These are phyloP conservation scores for Catagonus wagneri DNA, from an alignment of 2,113 vertebrate genomes.

Conservation along the genomic window DNA sequence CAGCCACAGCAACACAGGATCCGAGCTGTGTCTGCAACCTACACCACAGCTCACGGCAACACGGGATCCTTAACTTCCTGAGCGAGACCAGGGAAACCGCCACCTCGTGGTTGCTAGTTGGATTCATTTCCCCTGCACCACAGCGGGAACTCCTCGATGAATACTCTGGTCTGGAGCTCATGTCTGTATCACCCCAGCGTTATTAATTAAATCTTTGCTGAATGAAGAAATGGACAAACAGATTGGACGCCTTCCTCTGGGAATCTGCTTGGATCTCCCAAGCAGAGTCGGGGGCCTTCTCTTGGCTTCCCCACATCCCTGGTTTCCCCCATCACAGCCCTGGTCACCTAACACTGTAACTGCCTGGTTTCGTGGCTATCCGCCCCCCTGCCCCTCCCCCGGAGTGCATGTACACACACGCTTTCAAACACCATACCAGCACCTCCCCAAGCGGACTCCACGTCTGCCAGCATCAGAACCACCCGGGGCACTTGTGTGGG, in stretches of 20 bases:
- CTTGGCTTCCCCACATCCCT: not conserved
- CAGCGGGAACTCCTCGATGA: not conserved
- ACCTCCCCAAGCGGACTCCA: not conserved
- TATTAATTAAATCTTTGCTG: not conserved
- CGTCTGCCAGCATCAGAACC: not conserved
- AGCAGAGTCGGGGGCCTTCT: not conserved
- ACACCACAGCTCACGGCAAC: too few species aligned
- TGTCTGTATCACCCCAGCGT: not conserved
- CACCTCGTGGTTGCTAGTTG: too few species aligned
- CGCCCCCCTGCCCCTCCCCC: not conserved
- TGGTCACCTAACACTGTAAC: not conserved
- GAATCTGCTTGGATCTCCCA: not conserved
- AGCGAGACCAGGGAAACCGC: too few species aligned
- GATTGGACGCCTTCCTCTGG: not conserved
- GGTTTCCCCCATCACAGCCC: not conserved
- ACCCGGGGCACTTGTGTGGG: not conserved
- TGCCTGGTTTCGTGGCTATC: slow-evolving; percentile 8
- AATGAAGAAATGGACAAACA: not conserved
- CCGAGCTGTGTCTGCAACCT: too few species aligned
- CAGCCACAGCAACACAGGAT: too few species aligned
- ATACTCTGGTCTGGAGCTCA: not conserved
- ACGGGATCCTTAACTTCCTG: too few species aligned
- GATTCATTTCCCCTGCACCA: too few species aligned
- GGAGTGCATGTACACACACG: rapidly evolving
- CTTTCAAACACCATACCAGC: not conserved